A percentile compares a stretch with the other conserved stretches of the same genome.
Evolutionary conservation across 2,113 vertebrate species (phyloP).

Genomic region (human (Homo sapiens)): GRCh38 chr19:30422001-30422500

Average conservation of each 20-base stretch:
- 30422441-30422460: neutral
- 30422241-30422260: neutral
- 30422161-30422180: neutral
- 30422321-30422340: rapidly evolving
- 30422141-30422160: neutral
- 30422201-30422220: neutral
- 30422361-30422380: neutral
- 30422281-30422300: neutral
- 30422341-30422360: neutral
- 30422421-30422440: neutral
- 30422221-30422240: neutral
- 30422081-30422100: rapidly evolving
- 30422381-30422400: neutral
- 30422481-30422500: neutral
- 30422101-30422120: rapidly evolving
- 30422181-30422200: neutral
- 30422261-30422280: neutral
- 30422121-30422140: rapidly evolving
- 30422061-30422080: neutral
- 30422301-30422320: neutral
- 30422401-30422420: rapidly evolving
- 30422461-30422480: rapidly evolving
- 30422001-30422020: constrained; percentile 81
- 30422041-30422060: neutral
- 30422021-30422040: constrained; percentile 65